A percentile compares a stretch with the other conserved stretches of the same genome.
Conservation (phyloP, 2,888 invertebrate genomes). For the Polydrusus cervinus region DNA sequence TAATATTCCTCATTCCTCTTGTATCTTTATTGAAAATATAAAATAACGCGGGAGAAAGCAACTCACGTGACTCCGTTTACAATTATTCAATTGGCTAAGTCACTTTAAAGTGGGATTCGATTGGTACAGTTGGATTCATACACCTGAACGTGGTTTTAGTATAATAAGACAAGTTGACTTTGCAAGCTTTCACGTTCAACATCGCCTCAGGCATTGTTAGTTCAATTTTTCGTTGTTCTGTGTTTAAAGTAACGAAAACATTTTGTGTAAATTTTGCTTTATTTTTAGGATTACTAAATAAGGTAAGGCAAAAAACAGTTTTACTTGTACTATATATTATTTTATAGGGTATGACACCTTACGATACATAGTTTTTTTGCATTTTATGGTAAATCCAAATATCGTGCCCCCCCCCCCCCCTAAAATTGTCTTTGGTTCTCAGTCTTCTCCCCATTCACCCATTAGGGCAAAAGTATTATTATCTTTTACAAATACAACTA, state of each 20-base stretch:
- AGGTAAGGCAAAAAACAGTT: background rate
- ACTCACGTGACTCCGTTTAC: conserved; percentile 1
- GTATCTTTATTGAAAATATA: conserved; percentile 7
- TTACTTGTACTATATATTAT: too few species aligned
- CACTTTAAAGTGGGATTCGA: conserved; percentile 41
- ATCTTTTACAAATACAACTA: too few species aligned
- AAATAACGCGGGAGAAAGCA: conserved; percentile 45
- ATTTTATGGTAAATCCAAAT: too few species aligned
- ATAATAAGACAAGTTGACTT: conserved; percentile 56
- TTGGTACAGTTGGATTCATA: conserved; percentile 57
- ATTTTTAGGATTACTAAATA: conserved; percentile 23
- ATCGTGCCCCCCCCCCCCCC: too few species aligned
- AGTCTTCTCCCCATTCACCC: too few species aligned
- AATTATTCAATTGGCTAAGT: conserved; percentile 55
- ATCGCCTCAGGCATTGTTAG: background rate
- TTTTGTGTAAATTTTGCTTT: conserved; percentile 7
- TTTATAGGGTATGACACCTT: too few species aligned
- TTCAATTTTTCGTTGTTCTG: conserved; percentile 1
- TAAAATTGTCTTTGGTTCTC: too few species aligned
- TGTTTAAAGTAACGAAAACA: background rate
- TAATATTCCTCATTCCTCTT: background rate
- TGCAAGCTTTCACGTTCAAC: conserved; percentile 48
- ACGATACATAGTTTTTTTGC: too few species aligned
- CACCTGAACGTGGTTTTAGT: conserved; percentile 59
- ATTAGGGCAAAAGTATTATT: too few species aligned